Evolutionary conservation across 2,888 invertebrate species (phyloP), one percentile per base, ranked within the genome.

Genomic region (Callyntrura sp.): DNA sequence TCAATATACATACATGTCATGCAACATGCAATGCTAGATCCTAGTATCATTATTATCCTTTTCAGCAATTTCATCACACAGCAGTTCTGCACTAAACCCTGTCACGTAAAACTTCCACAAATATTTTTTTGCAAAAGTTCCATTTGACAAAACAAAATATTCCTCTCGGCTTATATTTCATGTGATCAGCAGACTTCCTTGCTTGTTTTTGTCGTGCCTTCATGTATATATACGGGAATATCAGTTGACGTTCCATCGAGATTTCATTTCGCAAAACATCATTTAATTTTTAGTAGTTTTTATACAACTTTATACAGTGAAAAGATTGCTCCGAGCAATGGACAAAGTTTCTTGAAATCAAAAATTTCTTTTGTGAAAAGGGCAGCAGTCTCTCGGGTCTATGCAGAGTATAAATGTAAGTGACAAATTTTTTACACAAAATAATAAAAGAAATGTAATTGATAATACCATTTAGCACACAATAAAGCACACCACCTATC

Each of bases 361-460:
- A 51, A 51, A 60, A 2, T 65, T 65, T 65, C 25, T 0, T n/a
- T 25, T 1, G 65, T 65, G 28, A 65, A 9, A 65, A 23, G 65
- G 0, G 5, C 23, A 65, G 6, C 11, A 2, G 11, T 60, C 35
- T 6, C 35, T 17, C 25, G 70, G 12, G 45, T 70, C 43, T 70
- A 70, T 70, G 70, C 70, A 43, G 70, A 45, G 45, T 70, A 23
- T 70, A 70, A 70, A 45, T 45, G 45, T 70, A 70, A 45, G 70
- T 70, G 35, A 14, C 68, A 3, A 35, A 14, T 11, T 1, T 35
- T 68, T 35, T 68, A 4, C 14, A 35, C 35, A 2, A 35, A 35
- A 35, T 35, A 35, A 35, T 35, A 35, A 6, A 35, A 6, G 3
- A 35, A 35, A 8, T n/a, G 28, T 68, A 3, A 25, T 51, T 14